Evolutionary conservation across 2,113 vertebrate genomes (phyloP).

Genomic region (Tautogolabrus adspersus): DNA sequence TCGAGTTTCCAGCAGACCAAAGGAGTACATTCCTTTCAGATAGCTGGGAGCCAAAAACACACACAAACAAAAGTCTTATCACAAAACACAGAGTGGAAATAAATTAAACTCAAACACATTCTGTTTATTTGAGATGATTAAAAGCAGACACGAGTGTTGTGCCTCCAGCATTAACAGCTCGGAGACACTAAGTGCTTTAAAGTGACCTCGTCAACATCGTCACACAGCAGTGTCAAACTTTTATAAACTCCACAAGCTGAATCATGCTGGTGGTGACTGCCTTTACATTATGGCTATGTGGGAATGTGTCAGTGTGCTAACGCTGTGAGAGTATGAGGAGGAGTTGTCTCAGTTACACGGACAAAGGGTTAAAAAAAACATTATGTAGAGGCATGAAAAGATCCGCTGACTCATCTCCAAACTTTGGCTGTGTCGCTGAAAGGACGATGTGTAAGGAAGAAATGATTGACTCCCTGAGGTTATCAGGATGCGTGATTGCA

Average conservation of each 20-base stretch:
- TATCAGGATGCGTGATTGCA: not conserved
- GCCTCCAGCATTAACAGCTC: not conserved
- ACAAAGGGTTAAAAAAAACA: too few species aligned
- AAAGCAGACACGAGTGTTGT: not conserved
- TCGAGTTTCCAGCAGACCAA: constrained; percentile 92
- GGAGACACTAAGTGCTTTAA: not conserved
- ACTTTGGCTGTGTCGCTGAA: not conserved
- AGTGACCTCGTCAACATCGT: not conserved
- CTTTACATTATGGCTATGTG: not conserved
- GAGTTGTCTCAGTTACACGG: not conserved
- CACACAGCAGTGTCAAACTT: not conserved
- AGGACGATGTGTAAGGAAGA: not conserved
- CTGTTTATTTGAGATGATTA: constrained; percentile 5
- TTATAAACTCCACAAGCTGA: not conserved
- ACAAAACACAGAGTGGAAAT: not conserved
- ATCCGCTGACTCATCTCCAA: not conserved
- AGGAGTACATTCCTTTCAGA: constrained; percentile 92
- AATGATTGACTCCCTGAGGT: not conserved
- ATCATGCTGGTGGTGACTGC: not conserved
- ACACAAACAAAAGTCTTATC: not conserved
- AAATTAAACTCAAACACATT: not conserved
- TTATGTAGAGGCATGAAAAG: not conserved
- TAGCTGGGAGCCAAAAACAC: constrained; percentile 81
- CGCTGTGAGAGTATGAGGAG: not conserved
- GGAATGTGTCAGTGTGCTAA: not conserved